Evolutionary conservation across 2,888 invertebrate species (phyloP).

Genomic region (Philonicus albiceps): DNA sequence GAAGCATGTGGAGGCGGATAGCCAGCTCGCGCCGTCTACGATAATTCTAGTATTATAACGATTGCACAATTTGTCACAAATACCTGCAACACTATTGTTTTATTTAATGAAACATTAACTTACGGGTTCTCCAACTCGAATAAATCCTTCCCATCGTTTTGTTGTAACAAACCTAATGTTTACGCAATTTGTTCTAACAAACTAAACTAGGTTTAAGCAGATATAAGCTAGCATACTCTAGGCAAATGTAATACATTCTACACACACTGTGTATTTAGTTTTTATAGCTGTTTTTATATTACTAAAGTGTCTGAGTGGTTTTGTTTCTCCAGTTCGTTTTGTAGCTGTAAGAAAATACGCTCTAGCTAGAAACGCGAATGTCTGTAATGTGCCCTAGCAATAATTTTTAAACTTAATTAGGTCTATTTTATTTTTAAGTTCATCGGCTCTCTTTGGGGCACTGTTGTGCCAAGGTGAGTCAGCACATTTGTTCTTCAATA

Average conservation of each 20-base stretch:
- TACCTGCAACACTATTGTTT: conserved; percentile 32
- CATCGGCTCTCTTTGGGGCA: not conserved
- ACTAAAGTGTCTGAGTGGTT: conserved; percentile 1
- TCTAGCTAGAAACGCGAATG: not conserved
- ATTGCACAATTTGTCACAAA: conserved; percentile 36
- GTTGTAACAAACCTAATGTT: conserved; percentile 26
- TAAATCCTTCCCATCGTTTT: conserved; percentile 47
- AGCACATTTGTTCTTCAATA: not conserved
- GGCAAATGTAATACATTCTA: conserved; percentile 18
- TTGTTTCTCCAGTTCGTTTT: not conserved
- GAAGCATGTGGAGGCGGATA: not conserved
- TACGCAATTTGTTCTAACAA: conserved; percentile 9
- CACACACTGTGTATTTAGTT: conserved; percentile 22
- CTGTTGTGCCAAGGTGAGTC: not conserved
- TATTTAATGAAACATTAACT: conserved; percentile 18
- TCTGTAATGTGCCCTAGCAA: conserved; percentile 40
- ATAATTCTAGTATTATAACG: conserved; percentile 13
- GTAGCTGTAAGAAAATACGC: not conserved
- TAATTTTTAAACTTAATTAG: conserved; percentile 21
- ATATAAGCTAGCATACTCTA: not conserved
- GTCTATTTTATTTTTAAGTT: not conserved
- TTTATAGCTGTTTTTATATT: conserved; percentile 28
- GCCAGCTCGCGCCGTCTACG: not conserved
- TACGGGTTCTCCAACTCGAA: conserved; percentile 44
- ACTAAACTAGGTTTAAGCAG: not conserved